Base-by-base conservation (phyloP, 2,113 vertebrate species). In the Bufo gargarizans region DNA sequence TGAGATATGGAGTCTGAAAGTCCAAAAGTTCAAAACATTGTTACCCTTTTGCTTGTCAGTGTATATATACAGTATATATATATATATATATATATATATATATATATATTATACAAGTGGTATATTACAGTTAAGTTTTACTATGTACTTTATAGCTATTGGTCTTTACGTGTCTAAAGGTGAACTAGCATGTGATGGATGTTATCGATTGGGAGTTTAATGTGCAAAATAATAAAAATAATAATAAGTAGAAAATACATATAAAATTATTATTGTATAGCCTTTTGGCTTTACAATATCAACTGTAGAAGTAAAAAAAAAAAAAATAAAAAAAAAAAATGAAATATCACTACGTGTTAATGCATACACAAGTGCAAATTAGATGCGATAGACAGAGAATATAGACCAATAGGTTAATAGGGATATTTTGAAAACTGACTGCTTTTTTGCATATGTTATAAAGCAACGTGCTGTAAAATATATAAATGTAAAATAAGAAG, bases 391-490 rank as follows among this genome's bases (percentile, higher is more conserved):
- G 63, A 71, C 3, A 49, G 49, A 67, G 45, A 83, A 53, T 84
- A 55, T 50, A 71, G 82, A 67, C 50, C 49, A 55, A 33, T 69
- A 84, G 82, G 82, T 71, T 84, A 84, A 84, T 71, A 55, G 49
- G 49, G 47, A 69, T 53, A 71, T 71, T 69, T n/a, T 16, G 55
- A 22, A 33, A 55, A 47, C 49, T 20, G 33, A 47, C 58, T 49
- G 79, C 17, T 61, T 63, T 16, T 47, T 11, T 16, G 55, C 22
- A 6, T 58, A 17, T 61, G 53, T 58, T 86, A 77, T 86, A 59
- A 65, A 22, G 61, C 49, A 53, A 45, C 7, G 16, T 67, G 67
- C n/a, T 56, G 49, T 69, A 69, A n/a, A 43, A 79, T 67, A 43
- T 63, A 69, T 5, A 47, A 69, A 78, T 86, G 33, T 80, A 63